Conservation (phyloP, 2,888 invertebrate species). For the Petrolisthes manimaculis region DNA sequence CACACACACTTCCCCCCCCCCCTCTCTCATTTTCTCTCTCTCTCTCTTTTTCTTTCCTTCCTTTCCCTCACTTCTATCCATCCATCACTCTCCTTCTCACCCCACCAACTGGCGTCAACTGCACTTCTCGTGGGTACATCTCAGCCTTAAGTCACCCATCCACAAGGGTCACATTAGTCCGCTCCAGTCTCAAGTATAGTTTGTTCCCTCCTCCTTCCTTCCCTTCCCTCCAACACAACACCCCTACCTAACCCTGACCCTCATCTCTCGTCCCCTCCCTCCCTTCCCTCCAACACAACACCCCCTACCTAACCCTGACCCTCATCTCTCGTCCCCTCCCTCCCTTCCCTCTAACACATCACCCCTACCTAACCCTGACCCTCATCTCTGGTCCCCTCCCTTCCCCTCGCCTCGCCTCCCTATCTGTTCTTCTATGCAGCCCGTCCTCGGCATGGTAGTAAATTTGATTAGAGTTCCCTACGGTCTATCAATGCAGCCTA, state of each 20-base stretch:
- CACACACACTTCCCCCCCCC: too few relatives aligned
- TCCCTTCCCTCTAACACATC: background rate
- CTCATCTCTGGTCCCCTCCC: slow-evolving; percentile 3
- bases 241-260: background rate
- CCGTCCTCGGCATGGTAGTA: slow-evolving; percentile 28
- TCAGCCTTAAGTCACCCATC: background rate
- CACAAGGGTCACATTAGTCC: background rate
- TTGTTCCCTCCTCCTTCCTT: background rate
- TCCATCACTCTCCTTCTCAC: background rate
- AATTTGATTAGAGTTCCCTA: slow-evolving; percentile 31
- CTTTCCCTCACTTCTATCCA: background rate
- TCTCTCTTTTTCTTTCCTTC: background rate
- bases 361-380: background rate
- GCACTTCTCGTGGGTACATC: background rate
- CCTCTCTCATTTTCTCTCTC: too few relatives aligned
- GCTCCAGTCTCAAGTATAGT: background rate
- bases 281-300: background rate
- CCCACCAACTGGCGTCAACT: background rate
- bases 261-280: background rate
- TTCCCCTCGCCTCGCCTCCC: slow-evolving; percentile 3
- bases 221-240: background rate
- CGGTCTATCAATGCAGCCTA: slow-evolving; percentile 20
- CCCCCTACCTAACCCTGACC: background rate
- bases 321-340: background rate
- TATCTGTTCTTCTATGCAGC: background rate